Evolutionary conservation across 2,888 invertebrate species (phyloP).

Genomic region (Pinctada fucata): DNA sequence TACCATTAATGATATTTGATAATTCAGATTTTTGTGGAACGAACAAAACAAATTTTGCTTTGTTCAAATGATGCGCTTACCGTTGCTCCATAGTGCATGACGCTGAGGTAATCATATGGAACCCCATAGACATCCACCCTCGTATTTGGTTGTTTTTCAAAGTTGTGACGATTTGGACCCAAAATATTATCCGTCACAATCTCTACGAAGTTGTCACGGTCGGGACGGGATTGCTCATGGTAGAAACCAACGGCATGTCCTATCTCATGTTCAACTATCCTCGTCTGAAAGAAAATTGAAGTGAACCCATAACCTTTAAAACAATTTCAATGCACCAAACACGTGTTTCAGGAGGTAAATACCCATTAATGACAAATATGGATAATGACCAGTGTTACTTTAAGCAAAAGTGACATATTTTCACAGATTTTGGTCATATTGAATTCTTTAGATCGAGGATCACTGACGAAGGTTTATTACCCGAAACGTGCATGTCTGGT

Average conservation of each 20-base stretch:
- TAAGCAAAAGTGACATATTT: no score
- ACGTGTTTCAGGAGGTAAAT: no score
- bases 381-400: no score
- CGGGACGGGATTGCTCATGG: slow-evolving; percentile 68
- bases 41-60: no score
- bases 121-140: slow-evolving; percentile 44
- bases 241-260: slow-evolving; percentile 67
- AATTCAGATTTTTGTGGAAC: no score
- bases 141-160: slow-evolving; percentile 48
- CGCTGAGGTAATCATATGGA: background rate
- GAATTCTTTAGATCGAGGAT: no score
- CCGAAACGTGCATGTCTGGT: no score
- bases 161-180: slow-evolving; percentile 51
- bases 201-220: slow-evolving; percentile 55
- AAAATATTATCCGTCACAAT: slow-evolving; percentile 47
- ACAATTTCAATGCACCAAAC: no score
- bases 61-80: background rate
- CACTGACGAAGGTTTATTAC: no score
- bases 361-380: no score
- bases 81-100: slow-evolving; percentile 7
- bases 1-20: no score
- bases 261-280: slow-evolving; percentile 63
- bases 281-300: slow-evolving; percentile 53
- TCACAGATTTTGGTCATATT: no score
- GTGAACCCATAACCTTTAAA: background rate